Evolutionary conservation across 2,888 invertebrate genomes (phyloP), one percentile per base, ranked within the genome.

Genomic region (Limenitis camilla): DNA sequence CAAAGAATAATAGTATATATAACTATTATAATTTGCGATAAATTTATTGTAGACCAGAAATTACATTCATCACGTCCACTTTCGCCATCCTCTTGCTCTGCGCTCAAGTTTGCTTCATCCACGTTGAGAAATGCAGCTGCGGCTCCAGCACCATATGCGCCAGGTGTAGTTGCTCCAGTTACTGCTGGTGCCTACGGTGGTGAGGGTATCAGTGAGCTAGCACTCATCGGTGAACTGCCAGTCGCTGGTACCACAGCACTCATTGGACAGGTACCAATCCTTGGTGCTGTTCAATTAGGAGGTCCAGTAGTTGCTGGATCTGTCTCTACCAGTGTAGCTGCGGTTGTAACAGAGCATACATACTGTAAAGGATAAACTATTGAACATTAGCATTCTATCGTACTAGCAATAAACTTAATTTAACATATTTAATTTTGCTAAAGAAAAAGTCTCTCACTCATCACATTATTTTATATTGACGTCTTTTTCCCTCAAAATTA

Each of bases 211-310:
- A 71, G 71, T 39, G 71, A 64, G 43, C 62, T 72, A 28, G 59
- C 59, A 4, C 67, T 71, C 28, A 62, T 55, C 9, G 71, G 73
- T 31, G 65, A 68, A 49, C 57, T 73, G 58, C 68, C 67, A 19
- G 75, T 72, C 27, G 67, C 61, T 8, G 75, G 77, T 45, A 59
- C 61, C 47, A 63, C 65, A 6, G 48, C 56, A 9, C 61, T 68
- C 31, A 53, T 53, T 33, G 68, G 68, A 19, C 58, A 63, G 31
- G 64, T 67, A 52, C 68, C 68, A 29, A 63, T 68, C 45, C 52
- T 66, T 38, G 68, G 67, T 30, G 60, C 62, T 5, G 67, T 68
- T 29, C 52, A 58, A 31, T 69, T 68, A 55, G 60, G 59, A 19
- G 67, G 66, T 9, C 48, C 40, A 10, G 43, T 67, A 35, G 63